Evolutionary conservation across 1,140 invertebrate species (phyloP).

Genomic region (Drosophila miranda): DNA sequence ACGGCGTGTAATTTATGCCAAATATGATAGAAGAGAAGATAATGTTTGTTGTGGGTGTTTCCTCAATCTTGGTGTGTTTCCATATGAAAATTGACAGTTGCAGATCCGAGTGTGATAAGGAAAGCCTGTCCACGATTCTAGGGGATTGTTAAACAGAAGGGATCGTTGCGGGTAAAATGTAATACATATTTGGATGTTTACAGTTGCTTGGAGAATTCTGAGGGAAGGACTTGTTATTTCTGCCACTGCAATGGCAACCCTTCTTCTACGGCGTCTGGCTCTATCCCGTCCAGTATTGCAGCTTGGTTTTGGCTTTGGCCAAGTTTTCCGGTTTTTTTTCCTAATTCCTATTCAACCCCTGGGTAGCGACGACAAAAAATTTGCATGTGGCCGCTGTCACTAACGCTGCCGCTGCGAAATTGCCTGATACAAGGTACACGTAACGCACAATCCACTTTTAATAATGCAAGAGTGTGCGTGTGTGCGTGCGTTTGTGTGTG

Average conservation of each 20-base stretch:
- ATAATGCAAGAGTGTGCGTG: slow-evolving; percentile 48
- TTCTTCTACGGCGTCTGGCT: slow-evolving; percentile 25
- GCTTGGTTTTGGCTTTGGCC: slow-evolving; percentile 18
- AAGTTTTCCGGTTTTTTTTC: slow-evolving; percentile 39
- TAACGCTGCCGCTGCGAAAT: slow-evolving; percentile 59
- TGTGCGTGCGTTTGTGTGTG: no score
- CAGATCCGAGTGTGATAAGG: slow-evolving; percentile 35
- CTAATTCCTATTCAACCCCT: slow-evolving; percentile 33
- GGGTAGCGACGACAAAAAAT: slow-evolving; percentile 58
- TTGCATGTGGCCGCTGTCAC: slow-evolving; percentile 59
- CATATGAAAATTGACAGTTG: slow-evolving; percentile 49
- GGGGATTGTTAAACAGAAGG: neutral
- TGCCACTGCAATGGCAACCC: slow-evolving; percentile 28
- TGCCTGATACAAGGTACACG: slow-evolving; percentile 49
- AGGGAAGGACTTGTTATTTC: no score
- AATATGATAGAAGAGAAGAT: slow-evolving; percentile 52
- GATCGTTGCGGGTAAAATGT: slow-evolving; percentile 5
- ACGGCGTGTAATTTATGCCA: slow-evolving; percentile 77
- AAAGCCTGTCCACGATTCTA: slow-evolving; percentile 27
- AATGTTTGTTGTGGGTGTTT: slow-evolving; percentile 41
- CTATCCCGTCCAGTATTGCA: slow-evolving; percentile 23
- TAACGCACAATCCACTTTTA: slow-evolving; percentile 57
- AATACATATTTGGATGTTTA: no score
- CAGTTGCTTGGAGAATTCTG: no score
- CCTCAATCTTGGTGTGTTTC: slow-evolving; percentile 23